phyloP scores from a whole-genome alignment of 2,113 vertebrate genomes.

The Tinamus guttatus region DNA sequence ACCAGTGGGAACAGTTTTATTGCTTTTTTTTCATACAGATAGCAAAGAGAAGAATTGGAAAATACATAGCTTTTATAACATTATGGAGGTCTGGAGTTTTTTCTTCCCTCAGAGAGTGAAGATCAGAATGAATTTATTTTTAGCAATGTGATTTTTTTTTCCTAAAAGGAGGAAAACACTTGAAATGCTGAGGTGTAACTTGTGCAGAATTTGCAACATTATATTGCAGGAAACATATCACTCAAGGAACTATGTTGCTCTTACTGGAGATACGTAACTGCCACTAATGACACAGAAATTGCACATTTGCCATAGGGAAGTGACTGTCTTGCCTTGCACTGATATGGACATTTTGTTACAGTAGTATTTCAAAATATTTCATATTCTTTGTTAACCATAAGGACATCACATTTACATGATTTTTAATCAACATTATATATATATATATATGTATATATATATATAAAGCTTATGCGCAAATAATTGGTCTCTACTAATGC shows the following conservation, averaged over 20 bases:
- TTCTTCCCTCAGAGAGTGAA: background rate
- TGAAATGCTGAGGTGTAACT: conserved; percentile 2
- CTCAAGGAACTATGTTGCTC: background rate
- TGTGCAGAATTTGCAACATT: background rate
- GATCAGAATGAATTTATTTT: conserved; percentile 35
- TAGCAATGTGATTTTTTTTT: conserved; percentile 22
- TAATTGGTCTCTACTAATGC: background rate
- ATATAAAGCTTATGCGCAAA: background rate
- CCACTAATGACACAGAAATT: background rate
- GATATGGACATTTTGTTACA: background rate
- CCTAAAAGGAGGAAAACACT: conserved; percentile 20
- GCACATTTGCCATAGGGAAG: background rate
- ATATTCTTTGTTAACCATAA: background rate
- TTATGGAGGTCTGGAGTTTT: background rate
- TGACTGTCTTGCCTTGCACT: background rate
- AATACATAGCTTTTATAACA: background rate
- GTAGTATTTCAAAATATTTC: background rate
- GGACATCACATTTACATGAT: rapidly evolving
- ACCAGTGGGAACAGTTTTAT: background rate
- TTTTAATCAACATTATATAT: background rate
- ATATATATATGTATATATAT: too few species aligned
- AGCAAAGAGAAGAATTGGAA: conserved; percentile 3
- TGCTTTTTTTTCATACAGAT: background rate
- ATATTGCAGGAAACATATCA: background rate
- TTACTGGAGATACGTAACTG: background rate